Conservation (phyloP, 1,140 invertebrate species). For the Camponotus pennsylvanicus region DNA sequence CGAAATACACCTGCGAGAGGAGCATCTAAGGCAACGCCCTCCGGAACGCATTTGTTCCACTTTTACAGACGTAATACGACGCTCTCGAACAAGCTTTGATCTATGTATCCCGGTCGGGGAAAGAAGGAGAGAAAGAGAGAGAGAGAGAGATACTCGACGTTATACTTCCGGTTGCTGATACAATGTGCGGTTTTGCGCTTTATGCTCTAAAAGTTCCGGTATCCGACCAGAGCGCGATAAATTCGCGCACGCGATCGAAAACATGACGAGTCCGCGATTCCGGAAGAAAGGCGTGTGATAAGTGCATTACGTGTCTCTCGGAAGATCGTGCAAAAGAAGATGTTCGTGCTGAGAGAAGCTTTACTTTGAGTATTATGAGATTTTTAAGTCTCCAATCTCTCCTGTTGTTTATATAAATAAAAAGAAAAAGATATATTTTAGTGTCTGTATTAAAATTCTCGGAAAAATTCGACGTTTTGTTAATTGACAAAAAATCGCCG, state of each 20-base stretch:
- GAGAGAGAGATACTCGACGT: constrained; percentile 13
- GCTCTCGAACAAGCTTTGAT: constrained; percentile 30
- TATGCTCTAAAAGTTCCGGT: constrained; percentile 53
- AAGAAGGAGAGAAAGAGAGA: neutral
- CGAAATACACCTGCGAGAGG: neutral
- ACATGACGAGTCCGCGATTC: constrained; percentile 17
- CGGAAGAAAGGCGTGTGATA: neutral
- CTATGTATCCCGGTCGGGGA: neutral
- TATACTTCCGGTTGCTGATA: constrained; percentile 21
- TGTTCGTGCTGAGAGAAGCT: neutral
- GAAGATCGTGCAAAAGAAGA: neutral
- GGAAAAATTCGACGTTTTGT: no score
- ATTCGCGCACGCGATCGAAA: neutral
- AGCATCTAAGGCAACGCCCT: constrained; percentile 36
- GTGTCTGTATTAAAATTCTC: neutral
- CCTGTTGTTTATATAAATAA: no score
- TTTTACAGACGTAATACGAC: constrained; percentile 9
- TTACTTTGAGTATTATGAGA: neutral
- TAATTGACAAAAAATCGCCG: neutral
- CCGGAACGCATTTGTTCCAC: constrained; percentile 39
- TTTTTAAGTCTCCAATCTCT: no score
- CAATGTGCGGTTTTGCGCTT: constrained; percentile 4
- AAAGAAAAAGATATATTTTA: no score
- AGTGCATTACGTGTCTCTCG: neutral
- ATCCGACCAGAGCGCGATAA: constrained; percentile 6